phyloP scores from a whole-genome alignment of 2,888 invertebrate species.

The Hemicrepidius hirtus region DNA sequence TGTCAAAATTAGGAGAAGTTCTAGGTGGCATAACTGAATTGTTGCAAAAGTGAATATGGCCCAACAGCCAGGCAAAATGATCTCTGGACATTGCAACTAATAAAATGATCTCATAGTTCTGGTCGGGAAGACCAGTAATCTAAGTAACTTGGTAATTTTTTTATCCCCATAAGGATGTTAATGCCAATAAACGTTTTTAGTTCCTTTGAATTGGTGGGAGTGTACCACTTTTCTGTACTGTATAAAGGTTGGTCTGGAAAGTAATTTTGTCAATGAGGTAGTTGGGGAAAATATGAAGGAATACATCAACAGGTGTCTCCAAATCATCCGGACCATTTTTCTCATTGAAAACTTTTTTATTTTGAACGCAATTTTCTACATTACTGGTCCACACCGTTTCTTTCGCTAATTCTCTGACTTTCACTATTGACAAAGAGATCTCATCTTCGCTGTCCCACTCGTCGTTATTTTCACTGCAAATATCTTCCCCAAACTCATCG shows the following conservation, averaged over 20 bases:
- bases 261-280: conserved; percentile 1
- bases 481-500: neutral
- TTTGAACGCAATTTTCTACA: neutral
- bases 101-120: conserved; percentile 47
- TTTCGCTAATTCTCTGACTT: neutral
- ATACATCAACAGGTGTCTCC: conserved; percentile 8
- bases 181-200: conserved; percentile 55
- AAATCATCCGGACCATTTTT: neutral
- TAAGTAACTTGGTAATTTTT: conserved; percentile 54
- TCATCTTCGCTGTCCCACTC: conserved; percentile 22
- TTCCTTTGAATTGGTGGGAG: conserved; percentile 49
- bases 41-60: conserved; percentile 59
- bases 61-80: conserved; percentile 49
- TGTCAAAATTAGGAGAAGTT: conserved; percentile 53
- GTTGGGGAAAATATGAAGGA: neutral
- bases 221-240: conserved; percentile 3
- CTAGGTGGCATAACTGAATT: conserved; percentile 50
- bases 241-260: conserved; percentile 35
- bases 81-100: conserved; percentile 48
- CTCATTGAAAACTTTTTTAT: neutral
- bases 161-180: conserved; percentile 60
- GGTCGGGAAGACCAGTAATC: conserved; percentile 56
- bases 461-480: neutral
- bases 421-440: neutral
- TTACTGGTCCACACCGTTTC: neutral